These are phyloP conservation scores for Callimorpha dominula DNA, from an alignment of 2,888 invertebrate species.

Conservation along the genomic window DNA sequence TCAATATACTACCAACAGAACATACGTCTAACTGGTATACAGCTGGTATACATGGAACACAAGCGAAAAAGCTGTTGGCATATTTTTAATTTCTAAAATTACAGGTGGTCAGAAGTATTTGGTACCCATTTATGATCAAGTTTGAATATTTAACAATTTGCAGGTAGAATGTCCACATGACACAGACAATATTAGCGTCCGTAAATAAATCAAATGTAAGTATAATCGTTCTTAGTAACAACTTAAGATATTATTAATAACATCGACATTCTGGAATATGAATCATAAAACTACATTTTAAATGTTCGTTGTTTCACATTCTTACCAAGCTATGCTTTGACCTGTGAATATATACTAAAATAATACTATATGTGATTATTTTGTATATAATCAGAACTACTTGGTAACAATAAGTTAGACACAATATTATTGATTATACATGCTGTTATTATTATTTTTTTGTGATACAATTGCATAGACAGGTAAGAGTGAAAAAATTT, in stretches of 20 bases:
- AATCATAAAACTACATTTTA: conserved; percentile 65
- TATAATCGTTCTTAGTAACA: neutral
- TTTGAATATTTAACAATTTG: conserved; percentile 37
- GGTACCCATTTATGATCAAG: conserved; percentile 29
- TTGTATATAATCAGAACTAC: conserved; percentile 42
- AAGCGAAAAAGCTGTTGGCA: conserved; percentile 6
- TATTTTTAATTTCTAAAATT: conserved; percentile 6
- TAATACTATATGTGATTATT: conserved; percentile 26
- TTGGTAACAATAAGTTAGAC: conserved; percentile 26
- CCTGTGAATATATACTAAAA: conserved; percentile 30
- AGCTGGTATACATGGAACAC: conserved; percentile 1
- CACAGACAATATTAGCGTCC: conserved; percentile 17
- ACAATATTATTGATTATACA: conserved; percentile 34
- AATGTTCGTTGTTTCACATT: conserved; percentile 79
- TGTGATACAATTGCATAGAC: conserved; percentile 40
- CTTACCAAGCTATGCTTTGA: conserved; percentile 57
- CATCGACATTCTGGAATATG: conserved; percentile 35
- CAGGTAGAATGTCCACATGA: conserved; percentile 39
- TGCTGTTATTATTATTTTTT: conserved; percentile 30
- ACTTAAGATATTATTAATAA: conserved; percentile 42
- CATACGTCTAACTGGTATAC: neutral
- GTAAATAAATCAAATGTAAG: conserved; percentile 4
- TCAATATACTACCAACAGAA: conserved; percentile 1
- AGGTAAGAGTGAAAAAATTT: conserved; percentile 47
- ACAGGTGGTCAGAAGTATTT: conserved; percentile 28